Evolutionary conservation across 2,888 invertebrate genomes (phyloP).

Genomic region (Melangyna quadrimaculata): DNA sequence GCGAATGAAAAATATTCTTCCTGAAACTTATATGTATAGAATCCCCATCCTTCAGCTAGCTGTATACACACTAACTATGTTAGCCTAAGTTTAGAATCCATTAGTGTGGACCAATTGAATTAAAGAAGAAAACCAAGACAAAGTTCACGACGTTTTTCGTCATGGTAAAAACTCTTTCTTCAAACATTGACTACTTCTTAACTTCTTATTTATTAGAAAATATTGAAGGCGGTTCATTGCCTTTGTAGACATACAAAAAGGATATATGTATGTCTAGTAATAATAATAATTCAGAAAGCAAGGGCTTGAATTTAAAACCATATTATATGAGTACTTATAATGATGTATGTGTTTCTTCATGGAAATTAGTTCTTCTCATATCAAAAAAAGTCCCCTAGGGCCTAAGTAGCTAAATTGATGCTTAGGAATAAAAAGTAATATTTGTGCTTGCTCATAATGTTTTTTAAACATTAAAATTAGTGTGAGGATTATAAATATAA

Average conservation of each 20-base stretch:
- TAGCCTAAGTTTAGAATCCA: conserved; percentile 54
- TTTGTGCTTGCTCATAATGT: neutral
- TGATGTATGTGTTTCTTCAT: neutral
- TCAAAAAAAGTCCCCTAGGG: conserved; percentile 9
- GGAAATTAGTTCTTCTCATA: conserved; percentile 1
- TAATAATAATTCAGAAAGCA: conserved; percentile 3
- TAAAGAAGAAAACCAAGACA: conserved; percentile 39
- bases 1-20: neutral
- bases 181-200: neutral
- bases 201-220: neutral
- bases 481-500: neutral
- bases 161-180: conserved; percentile 3
- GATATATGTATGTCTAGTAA: neutral
- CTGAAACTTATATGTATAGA: neutral
- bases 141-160: neutral
- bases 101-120: conserved; percentile 62
- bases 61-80: neutral
- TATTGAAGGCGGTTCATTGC: neutral
- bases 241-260: neutral
- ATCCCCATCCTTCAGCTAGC: neutral
- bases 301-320: conserved; percentile 10
- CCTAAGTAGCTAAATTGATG: neutral
- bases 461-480: neutral
- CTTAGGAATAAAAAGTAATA: conserved; percentile 10
- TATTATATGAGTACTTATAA: neutral